Evolutionary conservation across 1,140 invertebrate genomes (phyloP).

Genomic region (Metopolophium dirhodum): DNA sequence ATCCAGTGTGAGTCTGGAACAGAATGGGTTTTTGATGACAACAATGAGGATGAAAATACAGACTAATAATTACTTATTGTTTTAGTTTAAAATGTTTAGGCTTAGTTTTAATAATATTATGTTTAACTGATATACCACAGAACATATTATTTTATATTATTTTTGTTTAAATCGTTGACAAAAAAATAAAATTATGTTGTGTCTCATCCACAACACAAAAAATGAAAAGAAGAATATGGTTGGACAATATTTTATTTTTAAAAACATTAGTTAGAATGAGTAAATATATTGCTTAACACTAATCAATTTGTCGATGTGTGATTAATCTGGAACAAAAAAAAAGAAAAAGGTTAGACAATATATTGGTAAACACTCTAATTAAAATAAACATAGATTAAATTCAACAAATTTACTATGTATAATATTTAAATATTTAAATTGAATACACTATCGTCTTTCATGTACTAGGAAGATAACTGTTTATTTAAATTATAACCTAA

Average conservation of each 20-base stretch:
- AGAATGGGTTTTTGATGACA: constrained; percentile 1
- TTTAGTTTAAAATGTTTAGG: neutral
- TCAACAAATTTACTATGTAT: no score
- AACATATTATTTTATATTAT: no score
- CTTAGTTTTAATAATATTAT: neutral
- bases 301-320: constrained; percentile 7
- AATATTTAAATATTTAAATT: no score
- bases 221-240: no score
- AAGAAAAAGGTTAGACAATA: neutral
- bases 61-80: neutral
- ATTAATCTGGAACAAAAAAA: constrained; percentile 24
- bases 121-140: neutral
- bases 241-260: no score
- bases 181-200: no score
- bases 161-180: no score
- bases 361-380: neutral
- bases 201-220: no score
- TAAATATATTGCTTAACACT: neutral
- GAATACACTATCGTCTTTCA: no score
- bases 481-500: no score
- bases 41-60: neutral
- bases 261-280: no score
- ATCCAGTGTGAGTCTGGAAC: neutral
- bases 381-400: neutral
- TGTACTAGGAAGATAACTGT: no score